Evolutionary conservation across 2,113 vertebrate species (phyloP), one percentile per base, ranked within the genome.

Genomic region (Cyanocitta stelleri): DNA sequence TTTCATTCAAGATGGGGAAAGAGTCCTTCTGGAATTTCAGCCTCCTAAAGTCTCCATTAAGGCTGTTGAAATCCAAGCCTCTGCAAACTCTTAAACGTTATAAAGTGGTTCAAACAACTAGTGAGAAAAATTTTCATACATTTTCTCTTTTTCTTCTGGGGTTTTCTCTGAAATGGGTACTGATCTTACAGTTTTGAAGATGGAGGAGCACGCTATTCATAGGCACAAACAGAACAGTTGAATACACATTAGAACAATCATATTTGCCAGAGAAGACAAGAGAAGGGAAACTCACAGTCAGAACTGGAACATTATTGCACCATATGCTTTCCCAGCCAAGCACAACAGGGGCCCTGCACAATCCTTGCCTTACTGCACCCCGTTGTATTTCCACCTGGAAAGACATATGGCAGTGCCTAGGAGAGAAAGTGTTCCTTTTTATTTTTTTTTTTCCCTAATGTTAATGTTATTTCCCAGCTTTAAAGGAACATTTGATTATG

Each of bases 331-430:
- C 48, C 86, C 72, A 90, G 59, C 51, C 83, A 74, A 67, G 73
- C 64, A 95, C 86, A 86, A 93, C 92, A 89, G 86, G 68, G 64
- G 72, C 64, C 61, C 76, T 81, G 24, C 55, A 52, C 48, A 74
- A 74, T 78, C 75, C 43, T 77, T 95, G 51, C 51, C 51, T 90
- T 84, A 69, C 35, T 89, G 68, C 89, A 86, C 83, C 73, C 91
- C 93, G 93, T 95, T 90, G 93, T 89, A 93, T 84, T 96, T 92
- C 94, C 91, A 93, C 94, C 95, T 96, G 91, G 93, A 90, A 95
- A 87, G 88, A 86, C 96, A 95, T 95, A 96, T 95, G 95, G 95
- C 68, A 93, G 30, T 64, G 64, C 68, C 68, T 79, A 44, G 49
- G 43, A 86, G 37, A 92, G 11, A 90, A 93, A 90, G 54, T 85